Percentiles rank a stretch among this genome's conserved stretches.
Conservation (phyloP, 2,113 vertebrate genomes). For the Labeo catla region DNA sequence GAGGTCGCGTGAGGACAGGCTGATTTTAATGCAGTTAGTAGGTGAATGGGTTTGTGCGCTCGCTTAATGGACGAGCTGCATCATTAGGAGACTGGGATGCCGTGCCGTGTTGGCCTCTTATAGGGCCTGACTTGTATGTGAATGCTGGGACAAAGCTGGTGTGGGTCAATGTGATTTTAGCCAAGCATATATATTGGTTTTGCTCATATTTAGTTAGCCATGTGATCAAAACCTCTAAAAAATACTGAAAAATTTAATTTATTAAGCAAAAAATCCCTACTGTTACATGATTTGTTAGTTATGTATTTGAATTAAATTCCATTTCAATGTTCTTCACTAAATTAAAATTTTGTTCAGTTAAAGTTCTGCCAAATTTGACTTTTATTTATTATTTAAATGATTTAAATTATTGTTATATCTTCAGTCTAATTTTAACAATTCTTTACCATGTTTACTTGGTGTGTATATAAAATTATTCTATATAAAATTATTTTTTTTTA, state of each 20-base stretch:
- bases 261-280: no score
- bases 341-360: neutral
- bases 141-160: neutral
- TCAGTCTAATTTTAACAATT: no score
- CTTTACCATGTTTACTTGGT: no score
- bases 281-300: neutral
- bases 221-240: neutral
- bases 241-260: neutral
- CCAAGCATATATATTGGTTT: neutral
- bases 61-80: conserved; percentile 49
- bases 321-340: neutral
- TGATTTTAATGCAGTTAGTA: conserved; percentile 47
- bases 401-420: no score
- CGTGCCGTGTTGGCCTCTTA: neutral
- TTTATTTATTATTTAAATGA: no score
- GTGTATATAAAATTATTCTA: no score
- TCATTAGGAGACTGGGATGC: neutral
- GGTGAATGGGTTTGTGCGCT: conserved; percentile 47
- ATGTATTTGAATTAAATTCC: neutral
- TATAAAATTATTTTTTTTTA: no score
- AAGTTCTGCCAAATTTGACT: no score
- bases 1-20: conserved; percentile 33
- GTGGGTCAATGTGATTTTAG: neutral
- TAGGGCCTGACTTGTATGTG: neutral
- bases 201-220: neutral